Base-by-base conservation (phyloP, 2,888 invertebrate genomes). In the Drosophila pseudotakahashii region DNA sequence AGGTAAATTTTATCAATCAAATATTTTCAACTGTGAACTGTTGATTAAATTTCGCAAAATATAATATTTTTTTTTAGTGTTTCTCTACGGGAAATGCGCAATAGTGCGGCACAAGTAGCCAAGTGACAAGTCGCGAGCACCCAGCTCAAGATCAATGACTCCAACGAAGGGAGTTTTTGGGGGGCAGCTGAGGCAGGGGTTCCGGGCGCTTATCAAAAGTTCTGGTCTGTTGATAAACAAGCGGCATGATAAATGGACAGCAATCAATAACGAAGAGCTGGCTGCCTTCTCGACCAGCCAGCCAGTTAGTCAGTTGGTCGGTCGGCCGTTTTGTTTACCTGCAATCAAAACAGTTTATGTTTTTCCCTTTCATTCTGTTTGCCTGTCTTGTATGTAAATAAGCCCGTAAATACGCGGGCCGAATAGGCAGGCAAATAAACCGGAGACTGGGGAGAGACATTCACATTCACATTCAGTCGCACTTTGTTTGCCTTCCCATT, bases 321-420 rank as follows among this genome's bases (percentile, higher is more conserved):
- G 19, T 19, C 11, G 32, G 32, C 39, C 32, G 54, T 16, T 45
- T 62, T 78, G 72, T 85, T 85, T 85, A 80, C 81, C 81, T 81
- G 82, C 77, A 81, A 85, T 81, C 81, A 81, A 81, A 87, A 74
- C 79, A 76, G 64, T 81, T 84, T 79, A 73, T 75, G 78, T 74
- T 64, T 70, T 54, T 64, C 52, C 66, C 37, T 62, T 36, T 67
- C 47, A 34, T 54, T 60, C 60, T 64, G 48, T 59, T 62, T 73
- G 45, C 52, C 54, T 51, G 45, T 41, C 32, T 47, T 51, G 59
- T 63, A 64, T 87, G 73, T 69, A 81, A 81, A 76, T 87, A 75
- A 69, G 67, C 61, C 61, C 63, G 68, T 48, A 32, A 70, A 79
- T 66, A 79, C 67, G 48, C 39, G 58, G 52, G 37, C 47, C 26